Evolutionary conservation across 2,888 invertebrate species (phyloP).

Genomic region (Drosophila tanythrix): DNA sequence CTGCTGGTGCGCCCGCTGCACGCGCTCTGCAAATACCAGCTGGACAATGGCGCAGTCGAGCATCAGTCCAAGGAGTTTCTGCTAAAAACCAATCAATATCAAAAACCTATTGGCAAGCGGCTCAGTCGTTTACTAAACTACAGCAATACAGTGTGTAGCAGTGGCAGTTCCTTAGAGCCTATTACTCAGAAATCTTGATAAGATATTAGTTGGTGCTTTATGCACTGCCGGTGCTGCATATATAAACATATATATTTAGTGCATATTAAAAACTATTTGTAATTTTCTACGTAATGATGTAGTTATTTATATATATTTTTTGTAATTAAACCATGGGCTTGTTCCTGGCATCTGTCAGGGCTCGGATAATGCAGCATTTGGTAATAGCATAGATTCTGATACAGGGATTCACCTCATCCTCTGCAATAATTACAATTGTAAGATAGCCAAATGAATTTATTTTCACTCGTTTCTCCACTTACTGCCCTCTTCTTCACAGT

Average conservation of each 20-base stretch:
- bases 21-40: slow-evolving; percentile 93
- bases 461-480: slow-evolving; percentile 30
- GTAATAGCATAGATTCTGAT: slow-evolving; percentile 86
- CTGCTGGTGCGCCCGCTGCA: slow-evolving; percentile 91
- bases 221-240: slow-evolving; percentile 26
- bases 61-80: slow-evolving; percentile 97
- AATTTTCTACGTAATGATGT: slow-evolving; percentile 41
- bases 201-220: slow-evolving; percentile 14
- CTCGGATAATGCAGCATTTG: slow-evolving; percentile 86
- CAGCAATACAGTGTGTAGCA: slow-evolving; percentile 64
- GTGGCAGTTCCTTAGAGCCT: slow-evolving; percentile 31
- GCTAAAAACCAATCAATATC: slow-evolving; percentile 91
- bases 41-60: slow-evolving; percentile 95
- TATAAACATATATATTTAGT: slow-evolving; percentile 50
- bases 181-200: slow-evolving; percentile 45
- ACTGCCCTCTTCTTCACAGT: slow-evolving; percentile 82
- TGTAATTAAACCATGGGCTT: slow-evolving; percentile 61
- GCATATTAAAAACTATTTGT: slow-evolving; percentile 37
- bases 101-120: slow-evolving; percentile 92
- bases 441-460: not conserved
- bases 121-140: slow-evolving; percentile 87
- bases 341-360: slow-evolving; percentile 82
- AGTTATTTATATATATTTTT: slow-evolving; percentile 1
- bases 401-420: slow-evolving; percentile 85
- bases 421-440: slow-evolving; percentile 50